Percentiles rank a stretch among this genome's conserved stretches.
Conservation (phyloP, 2,797 vertebrate species). For the Antennarius maculatus region DNA sequence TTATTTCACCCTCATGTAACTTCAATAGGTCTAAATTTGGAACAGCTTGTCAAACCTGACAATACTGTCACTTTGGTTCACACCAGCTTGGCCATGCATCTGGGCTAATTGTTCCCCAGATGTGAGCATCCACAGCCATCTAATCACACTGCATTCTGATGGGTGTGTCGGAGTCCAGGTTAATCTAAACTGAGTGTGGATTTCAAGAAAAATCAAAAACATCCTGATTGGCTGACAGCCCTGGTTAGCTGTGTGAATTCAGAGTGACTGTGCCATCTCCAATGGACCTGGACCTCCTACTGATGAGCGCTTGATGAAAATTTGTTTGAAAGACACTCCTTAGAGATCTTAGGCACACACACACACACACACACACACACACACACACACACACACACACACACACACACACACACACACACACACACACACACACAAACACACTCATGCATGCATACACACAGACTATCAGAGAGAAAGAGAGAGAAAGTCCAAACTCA, state of each 20-base stretch:
- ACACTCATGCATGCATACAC: constrained; percentile 23
- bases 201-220: constrained; percentile 84
- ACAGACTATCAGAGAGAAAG: constrained; percentile 53
- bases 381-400: constrained; percentile 15
- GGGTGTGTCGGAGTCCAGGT: constrained; percentile 80
- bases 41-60: constrained; percentile 71
- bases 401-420: constrained; percentile 20
- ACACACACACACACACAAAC: constrained; percentile 15
- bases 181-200: constrained; percentile 84
- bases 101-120: constrained; percentile 82
- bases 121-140: constrained; percentile 74
- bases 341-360: constrained; percentile 72
- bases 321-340: constrained; percentile 82
- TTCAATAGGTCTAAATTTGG: constrained; percentile 72
- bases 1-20: constrained; percentile 50
- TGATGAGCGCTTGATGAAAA: constrained; percentile 80
- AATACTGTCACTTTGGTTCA: constrained; percentile 63
- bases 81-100: constrained; percentile 60
- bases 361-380: constrained; percentile 15
- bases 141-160: constrained; percentile 76
- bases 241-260: constrained; percentile 77
- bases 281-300: constrained; percentile 82
- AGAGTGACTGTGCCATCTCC: constrained; percentile 78
- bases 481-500: constrained; percentile 75
- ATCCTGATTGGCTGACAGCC: constrained; percentile 84